Conservation (phyloP, 1,140 invertebrate species). For the Ceratosolen solmsi region DNA sequence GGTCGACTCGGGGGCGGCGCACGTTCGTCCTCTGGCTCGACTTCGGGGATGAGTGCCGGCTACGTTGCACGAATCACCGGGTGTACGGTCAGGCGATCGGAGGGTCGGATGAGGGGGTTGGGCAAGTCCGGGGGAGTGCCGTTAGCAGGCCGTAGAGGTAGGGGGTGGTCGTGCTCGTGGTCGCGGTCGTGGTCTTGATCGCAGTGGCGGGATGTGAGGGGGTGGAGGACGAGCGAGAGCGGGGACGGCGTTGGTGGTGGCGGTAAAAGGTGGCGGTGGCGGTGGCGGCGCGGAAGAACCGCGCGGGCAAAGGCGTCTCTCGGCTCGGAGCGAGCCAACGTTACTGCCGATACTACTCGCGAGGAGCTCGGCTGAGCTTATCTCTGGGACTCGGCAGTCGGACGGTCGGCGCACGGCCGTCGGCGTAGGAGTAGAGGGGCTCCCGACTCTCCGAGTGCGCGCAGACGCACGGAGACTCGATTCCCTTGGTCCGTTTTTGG, state of each 20-base stretch:
- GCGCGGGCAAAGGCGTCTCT: not conserved
- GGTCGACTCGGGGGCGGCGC: too few species aligned
- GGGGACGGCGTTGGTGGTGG: not conserved
- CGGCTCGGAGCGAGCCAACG: conserved; percentile 53
- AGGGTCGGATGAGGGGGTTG: too few species aligned
- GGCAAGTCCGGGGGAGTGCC: too few species aligned
- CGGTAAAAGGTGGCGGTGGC: not conserved
- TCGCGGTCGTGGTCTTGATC: not conserved
- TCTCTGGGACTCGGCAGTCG: not conserved
- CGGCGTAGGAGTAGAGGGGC: conserved; percentile 35
- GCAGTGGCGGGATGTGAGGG: not conserved
- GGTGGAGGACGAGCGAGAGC: not conserved
- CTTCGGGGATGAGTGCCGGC: too few species aligned
- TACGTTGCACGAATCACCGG: too few species aligned
- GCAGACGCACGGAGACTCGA: conserved; percentile 23
- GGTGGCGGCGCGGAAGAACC: too few species aligned
- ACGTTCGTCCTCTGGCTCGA: too few species aligned
- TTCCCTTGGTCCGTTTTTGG: too few species aligned
- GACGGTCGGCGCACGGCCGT: not conserved
- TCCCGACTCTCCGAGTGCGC: not conserved
- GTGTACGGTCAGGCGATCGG: too few species aligned
- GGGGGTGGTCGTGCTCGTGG: not conserved
- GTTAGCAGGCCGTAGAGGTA: too few species aligned
- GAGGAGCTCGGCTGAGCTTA: conserved; percentile 42
- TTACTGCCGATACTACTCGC: conserved; percentile 42